Base-by-base conservation (phyloP, 2,113 vertebrate species). In the Saguinus imperator region DNA sequence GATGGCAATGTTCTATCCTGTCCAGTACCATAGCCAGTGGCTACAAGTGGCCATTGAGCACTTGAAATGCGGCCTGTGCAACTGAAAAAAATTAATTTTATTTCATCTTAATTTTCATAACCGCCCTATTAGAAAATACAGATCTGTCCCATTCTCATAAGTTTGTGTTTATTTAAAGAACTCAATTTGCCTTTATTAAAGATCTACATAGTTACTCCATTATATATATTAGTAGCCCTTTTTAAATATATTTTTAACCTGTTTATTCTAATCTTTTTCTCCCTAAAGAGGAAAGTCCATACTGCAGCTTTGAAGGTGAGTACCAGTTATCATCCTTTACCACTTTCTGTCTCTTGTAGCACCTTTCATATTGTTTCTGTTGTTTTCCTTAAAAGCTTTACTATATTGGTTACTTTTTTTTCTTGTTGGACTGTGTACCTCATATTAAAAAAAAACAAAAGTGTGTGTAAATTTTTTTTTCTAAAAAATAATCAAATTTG, bases 201-300 rank as follows among this genome's bases (percentile, higher is more conserved):
- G n/a, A 64, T 25, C 48, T 73, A 0, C 6, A 17, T 57, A 76
- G 58, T 23, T 57, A 72, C 5, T 16, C 21, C 14, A 45, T 20
- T 14, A 40, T 11, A 45, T 64, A 3, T 91, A 40, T 58, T 89
- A 79, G 23, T 43, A 94, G 70, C 10, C 25, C 32, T 89, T 79
- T 86, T 40, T 76, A n/a, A 81, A 72, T 89, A 35, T 5, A 88
- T 1, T 79, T 92, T 96, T 85, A 87, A 32, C 32, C 48, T 88
- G 64, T 97, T 40, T 89, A 75, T 66, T 37, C 9, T 79, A 23
- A 48, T 91, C 18, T 79, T 64, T 64, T 64, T 89, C 64, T 97
- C 52, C 73, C 17, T 81, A 21, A 86, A 95, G 32, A 87, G 1
- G 37, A 84, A 91, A 82, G 79, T 11, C 18, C 11, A 6, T 82